Evolutionary conservation across 30 jellyfish, hydroid and myxozoan genomes (phyloP).

Genomic region (Haliclystus octoradiatus): DNA sequence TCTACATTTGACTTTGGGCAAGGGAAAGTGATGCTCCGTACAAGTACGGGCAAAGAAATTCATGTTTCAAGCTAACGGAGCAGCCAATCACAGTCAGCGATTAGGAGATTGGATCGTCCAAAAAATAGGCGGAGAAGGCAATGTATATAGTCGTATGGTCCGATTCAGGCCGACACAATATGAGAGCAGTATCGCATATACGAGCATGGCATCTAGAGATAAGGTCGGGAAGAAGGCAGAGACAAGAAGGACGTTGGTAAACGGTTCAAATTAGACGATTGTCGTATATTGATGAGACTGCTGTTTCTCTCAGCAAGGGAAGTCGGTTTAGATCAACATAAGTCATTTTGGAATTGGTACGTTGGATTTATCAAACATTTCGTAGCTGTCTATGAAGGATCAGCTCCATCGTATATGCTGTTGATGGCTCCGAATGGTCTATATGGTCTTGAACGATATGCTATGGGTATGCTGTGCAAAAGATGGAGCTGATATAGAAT

Average conservation of each 20-base stretch:
- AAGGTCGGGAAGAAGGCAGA: no score
- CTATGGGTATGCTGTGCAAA: no score
- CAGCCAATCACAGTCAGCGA: constrained; percentile 17
- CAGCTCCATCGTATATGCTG: constrained; percentile 16
- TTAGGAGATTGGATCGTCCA: constrained; percentile 16
- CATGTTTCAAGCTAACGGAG: constrained; percentile 14
- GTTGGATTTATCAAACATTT: not conserved
- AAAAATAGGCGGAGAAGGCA: constrained; percentile 25
- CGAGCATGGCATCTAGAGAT: constrained; percentile 11
- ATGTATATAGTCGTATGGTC: constrained; percentile 15
- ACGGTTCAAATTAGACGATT: constrained; percentile 14
- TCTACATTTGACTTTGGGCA: no score
- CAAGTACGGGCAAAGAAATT: no score
- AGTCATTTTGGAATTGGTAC: constrained; percentile 8
- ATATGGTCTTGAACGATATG: no score
- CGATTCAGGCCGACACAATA: constrained; percentile 8
- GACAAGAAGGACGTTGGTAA: constrained; percentile 2
- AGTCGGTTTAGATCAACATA: constrained; percentile 7
- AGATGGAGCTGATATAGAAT: no score
- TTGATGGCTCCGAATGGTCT: no score
- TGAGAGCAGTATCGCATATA: constrained; percentile 6
- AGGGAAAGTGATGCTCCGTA: no score
- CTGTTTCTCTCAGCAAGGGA: constrained; percentile 17
- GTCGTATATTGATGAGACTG: constrained; percentile 16
- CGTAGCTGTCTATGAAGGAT: constrained; percentile 1